phyloP scores from a whole-genome alignment of 1,140 invertebrate species.

The Dinothrombium tinctorium region DNA sequence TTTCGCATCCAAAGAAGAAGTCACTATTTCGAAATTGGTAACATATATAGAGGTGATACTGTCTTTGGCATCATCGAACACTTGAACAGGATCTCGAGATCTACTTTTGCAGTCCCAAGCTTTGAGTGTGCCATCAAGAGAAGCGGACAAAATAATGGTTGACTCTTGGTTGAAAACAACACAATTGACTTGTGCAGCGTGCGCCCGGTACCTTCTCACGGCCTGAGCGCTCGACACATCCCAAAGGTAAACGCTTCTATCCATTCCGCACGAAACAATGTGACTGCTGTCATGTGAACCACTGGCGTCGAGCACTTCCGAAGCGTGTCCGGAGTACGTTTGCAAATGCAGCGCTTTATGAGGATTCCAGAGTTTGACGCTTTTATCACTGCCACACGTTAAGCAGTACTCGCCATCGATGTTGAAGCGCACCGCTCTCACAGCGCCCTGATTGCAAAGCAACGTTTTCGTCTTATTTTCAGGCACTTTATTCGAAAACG shows the following conservation, averaged over 20 bases:
- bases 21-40: constrained; percentile 69
- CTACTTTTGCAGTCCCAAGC: constrained; percentile 62
- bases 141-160: constrained; percentile 62
- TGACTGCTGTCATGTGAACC: constrained; percentile 74
- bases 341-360: constrained; percentile 48
- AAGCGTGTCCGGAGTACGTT: constrained; percentile 79
- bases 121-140: constrained; percentile 67
- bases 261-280: constrained; percentile 57
- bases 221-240: constrained; percentile 64
- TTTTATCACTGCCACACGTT: constrained; percentile 82
- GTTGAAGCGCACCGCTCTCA: constrained; percentile 74
- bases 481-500: too few species aligned
- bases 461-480: background rate
- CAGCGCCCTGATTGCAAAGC: constrained; percentile 62
- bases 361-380: constrained; percentile 91
- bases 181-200: constrained; percentile 63
- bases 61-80: constrained; percentile 72
- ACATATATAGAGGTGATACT: constrained; percentile 62
- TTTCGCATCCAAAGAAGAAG: constrained; percentile 66
- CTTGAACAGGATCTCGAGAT: constrained; percentile 46
- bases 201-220: constrained; percentile 52
- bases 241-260: constrained; percentile 71
- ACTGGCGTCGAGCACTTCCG: constrained; percentile 76
- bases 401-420: constrained; percentile 73
- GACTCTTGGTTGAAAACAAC: constrained; percentile 87